Conservation (phyloP, 2,888 invertebrate genomes). For the Hydrotaea cyrtoneurina region DNA sequence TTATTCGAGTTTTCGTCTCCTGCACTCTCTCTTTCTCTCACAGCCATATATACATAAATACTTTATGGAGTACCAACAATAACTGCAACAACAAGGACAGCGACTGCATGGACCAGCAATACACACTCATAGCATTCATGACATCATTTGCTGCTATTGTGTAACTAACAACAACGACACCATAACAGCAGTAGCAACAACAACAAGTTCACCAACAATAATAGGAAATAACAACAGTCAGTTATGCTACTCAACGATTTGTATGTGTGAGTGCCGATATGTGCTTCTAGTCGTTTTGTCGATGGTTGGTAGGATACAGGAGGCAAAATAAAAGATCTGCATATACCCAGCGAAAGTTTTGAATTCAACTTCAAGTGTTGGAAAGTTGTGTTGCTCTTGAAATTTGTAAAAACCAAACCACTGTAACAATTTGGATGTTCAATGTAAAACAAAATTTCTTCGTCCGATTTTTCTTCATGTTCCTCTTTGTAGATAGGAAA, state of each 20-base stretch:
- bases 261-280: constrained; percentile 6
- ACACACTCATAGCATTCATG: constrained; percentile 6
- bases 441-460: no score
- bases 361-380: background rate
- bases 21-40: constrained; percentile 43
- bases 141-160: constrained; percentile 31
- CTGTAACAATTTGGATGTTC: no score
- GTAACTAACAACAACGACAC: background rate
- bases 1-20: constrained; percentile 35
- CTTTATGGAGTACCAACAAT: constrained; percentile 21
- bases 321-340: background rate
- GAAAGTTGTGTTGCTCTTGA: no score
- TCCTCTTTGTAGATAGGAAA: no score
- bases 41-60: no score
- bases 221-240: constrained; percentile 24
- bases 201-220: constrained; percentile 11
- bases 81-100: background rate
- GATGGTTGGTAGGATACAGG: background rate
- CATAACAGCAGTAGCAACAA: constrained; percentile 23
- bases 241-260: background rate
- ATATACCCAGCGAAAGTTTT: background rate
- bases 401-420: no score
- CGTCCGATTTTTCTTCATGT: no score
- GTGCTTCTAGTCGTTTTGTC: constrained; percentile 1
- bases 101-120: background rate